These are phyloP conservation scores for Diadegma fenestrale DNA, from an alignment of 2,888 invertebrate genomes.

Conservation along the genomic window DNA sequence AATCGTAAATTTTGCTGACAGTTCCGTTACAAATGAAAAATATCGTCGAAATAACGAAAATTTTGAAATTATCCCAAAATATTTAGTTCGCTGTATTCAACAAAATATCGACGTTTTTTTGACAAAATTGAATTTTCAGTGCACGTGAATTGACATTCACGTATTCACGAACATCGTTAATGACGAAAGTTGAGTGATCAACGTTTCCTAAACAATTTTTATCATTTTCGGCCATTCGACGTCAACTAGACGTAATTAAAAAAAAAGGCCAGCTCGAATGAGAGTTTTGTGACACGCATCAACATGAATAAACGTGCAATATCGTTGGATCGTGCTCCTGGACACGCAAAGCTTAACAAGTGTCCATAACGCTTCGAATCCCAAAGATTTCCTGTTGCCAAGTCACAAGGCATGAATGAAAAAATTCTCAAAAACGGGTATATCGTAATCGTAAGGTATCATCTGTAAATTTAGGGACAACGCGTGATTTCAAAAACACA, in stretches of 20 bases:
- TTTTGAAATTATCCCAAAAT: no score
- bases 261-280: neutral
- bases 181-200: neutral
- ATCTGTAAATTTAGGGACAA: neutral
- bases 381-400: neutral
- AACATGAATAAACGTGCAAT: neutral
- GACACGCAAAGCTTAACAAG: neutral
- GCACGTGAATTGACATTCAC: neutral
- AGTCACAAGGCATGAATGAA: neutral
- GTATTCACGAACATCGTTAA: neutral
- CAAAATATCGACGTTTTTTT: no score
- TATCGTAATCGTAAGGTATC: neutral
- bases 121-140: no score
- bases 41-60: no score
- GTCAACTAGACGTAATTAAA: neutral
- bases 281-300: neutral
- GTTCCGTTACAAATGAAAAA: no score
- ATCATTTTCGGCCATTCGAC: slow-evolving; percentile 35
- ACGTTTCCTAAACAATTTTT: slow-evolving; percentile 23
- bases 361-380: neutral
- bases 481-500: neutral
- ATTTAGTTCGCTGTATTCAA: no score
- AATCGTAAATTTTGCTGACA: no score
- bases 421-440: neutral
- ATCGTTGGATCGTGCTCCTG: neutral